Conservation (phyloP, 2,797 vertebrate genomes). For the Schizopygopsis malacanthus region DNA sequence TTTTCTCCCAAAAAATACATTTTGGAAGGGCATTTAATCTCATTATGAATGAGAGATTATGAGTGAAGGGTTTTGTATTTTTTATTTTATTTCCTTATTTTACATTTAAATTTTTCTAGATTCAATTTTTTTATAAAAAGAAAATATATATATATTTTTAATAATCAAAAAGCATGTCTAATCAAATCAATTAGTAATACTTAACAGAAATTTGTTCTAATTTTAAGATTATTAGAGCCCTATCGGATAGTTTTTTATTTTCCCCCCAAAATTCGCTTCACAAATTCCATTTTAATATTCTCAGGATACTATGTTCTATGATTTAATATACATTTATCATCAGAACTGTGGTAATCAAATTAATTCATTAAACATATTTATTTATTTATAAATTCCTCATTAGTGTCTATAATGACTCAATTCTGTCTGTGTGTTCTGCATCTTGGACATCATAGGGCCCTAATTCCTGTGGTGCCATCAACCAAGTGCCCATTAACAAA, state of each 20-base stretch:
- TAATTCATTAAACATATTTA: neutral
- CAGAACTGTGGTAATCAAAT: neutral
- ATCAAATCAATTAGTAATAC: neutral
- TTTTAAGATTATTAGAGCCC: neutral
- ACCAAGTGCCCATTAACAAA: neutral
- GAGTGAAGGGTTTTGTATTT: neutral
- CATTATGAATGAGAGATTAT: too few relatives aligned
- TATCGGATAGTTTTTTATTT: neutral
- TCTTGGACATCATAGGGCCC: neutral
- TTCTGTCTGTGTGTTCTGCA: neutral
- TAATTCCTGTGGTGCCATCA: neutral
- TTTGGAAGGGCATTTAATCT: too few relatives aligned
- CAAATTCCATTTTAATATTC: neutral
- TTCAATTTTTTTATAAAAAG: neutral
- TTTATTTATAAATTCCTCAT: neutral
- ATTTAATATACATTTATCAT: neutral
- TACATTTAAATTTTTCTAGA: neutral
- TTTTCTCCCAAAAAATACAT: neutral
- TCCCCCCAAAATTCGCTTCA: too few relatives aligned
- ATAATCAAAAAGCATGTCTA: neutral
- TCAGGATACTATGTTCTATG: neutral
- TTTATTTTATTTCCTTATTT: neutral
- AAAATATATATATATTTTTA: too few relatives aligned
- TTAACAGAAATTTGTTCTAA: neutral
- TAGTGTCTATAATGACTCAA: neutral